These are phyloP conservation scores for Herminia tarsipennalis DNA, from an alignment of 2,888 invertebrate genomes.

Conservation along the genomic window DNA sequence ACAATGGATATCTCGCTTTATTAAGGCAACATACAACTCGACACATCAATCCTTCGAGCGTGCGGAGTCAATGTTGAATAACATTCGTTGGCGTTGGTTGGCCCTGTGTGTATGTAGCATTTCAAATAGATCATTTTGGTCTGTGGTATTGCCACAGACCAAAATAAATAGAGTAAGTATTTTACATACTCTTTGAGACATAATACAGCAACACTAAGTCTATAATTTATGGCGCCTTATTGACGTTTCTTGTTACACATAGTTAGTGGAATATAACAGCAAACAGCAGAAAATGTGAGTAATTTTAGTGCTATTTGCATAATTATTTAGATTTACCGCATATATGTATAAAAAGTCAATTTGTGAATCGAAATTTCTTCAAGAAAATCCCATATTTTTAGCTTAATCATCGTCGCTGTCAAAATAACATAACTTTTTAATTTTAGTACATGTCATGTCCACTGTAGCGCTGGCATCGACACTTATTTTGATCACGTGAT, in stretches of 20 bases:
- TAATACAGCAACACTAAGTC: constrained; percentile 18
- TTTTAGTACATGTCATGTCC: constrained; percentile 49
- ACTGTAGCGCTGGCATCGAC: constrained; percentile 48
- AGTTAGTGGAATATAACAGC: constrained; percentile 26
- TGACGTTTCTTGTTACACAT: constrained; percentile 26
- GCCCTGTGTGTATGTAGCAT: no score
- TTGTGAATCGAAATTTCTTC: no score
- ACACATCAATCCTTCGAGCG: no score
- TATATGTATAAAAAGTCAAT: no score
- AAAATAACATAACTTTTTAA: constrained; percentile 51
- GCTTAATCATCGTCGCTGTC: constrained; percentile 50
- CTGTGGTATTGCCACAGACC: no score
- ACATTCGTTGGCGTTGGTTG: no score
- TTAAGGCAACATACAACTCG: no score
- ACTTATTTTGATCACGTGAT: constrained; percentile 80
- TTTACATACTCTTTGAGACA: not conserved
- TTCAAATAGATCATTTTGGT: no score
- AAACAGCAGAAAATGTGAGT: constrained; percentile 39
- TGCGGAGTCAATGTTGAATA: no score
- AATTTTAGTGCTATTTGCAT: not conserved
- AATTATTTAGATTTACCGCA: no score
- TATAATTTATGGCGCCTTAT: constrained; percentile 22
- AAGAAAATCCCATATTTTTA: constrained; percentile 15
- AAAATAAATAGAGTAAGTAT: no score
- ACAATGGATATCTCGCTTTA: no score